Base-by-base conservation (phyloP, 1,140 invertebrate species). In the Philopotamus ludificatus region DNA sequence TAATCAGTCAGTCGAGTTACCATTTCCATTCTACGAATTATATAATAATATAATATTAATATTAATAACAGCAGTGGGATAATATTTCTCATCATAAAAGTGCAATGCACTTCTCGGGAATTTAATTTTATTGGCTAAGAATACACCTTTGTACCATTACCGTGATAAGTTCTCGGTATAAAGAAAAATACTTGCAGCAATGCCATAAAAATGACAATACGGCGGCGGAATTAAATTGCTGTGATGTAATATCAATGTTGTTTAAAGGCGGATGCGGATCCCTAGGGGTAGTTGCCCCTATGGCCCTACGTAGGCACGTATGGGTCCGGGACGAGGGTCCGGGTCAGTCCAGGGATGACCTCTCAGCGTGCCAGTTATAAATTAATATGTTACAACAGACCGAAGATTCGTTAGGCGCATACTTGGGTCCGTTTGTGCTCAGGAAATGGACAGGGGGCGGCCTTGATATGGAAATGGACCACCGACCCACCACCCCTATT, bases 241-340 rank as follows among this genome's bases (percentile, higher is more conserved):
- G 18, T 18, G 41, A 51, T n/a, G 49, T 21, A 21, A 18, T 16
- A 10, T 2, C 3, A n/a, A n/a, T 39, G 7, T 39, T 39, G 34
- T n/a, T 7, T 39, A 39, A 7, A 8, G 34, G 34, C n/a, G 45
- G 15, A 49, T 15, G 44, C 25, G 51, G 51, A 34, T 34, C n/a
- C 10, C 23, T 16, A 53, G 20, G 54, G 54, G 34, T 57, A 59
- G 64, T 60, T 66, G n/a, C n/a, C n/a, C n/a, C n/a, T 66, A 34
- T 41, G 45, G 58, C 65, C 65, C 44, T 39, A 62, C 42, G 59
- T 45, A 62, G 65, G 65, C 65, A 66, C 65, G 65, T 66, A 66
- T 61, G 58, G 18, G 53, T 44, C 55, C 28, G 15, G 55, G 51
- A 65, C 63, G 63, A 65, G 58, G 65, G 65, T 62, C 54, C 50